Conservation (phyloP, 2,888 invertebrate genomes). For the Melanostoma scalare region DNA sequence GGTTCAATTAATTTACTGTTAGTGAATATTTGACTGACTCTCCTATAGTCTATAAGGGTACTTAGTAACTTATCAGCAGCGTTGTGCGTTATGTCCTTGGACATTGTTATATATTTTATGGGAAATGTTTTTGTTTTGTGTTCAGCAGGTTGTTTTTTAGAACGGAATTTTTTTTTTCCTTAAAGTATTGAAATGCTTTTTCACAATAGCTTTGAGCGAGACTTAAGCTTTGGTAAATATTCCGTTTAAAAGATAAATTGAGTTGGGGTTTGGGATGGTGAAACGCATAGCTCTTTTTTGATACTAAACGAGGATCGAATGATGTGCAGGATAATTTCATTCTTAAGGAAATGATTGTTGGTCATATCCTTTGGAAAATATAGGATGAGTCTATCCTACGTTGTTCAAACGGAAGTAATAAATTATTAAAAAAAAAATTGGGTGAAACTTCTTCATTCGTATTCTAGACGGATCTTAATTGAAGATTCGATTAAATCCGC, state of each 20-base stretch:
- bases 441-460: no score
- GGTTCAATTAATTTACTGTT: no score
- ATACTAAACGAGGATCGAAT: no score
- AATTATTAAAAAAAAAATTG: no score
- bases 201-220: slow-evolving; percentile 49
- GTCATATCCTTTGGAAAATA: no score
- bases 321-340: no score
- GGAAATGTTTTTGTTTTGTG: slow-evolving; percentile 53
- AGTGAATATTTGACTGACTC: slow-evolving; percentile 11
- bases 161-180: slow-evolving; percentile 14
- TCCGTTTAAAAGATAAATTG: slow-evolving; percentile 58
- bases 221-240: slow-evolving; percentile 49
- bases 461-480: no score
- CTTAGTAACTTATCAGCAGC: neutral
- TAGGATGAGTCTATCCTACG: no score
- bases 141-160: slow-evolving; percentile 29
- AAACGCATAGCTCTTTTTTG: no score
- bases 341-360: no score
- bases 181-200: slow-evolving; percentile 32
- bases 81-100: slow-evolving; percentile 40
- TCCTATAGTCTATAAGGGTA: slow-evolving; percentile 2
- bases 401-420: no score
- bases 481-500: no score
- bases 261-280: slow-evolving; percentile 27
- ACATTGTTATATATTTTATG: slow-evolving; percentile 61